Conservation (phyloP, 2,888 invertebrate species). For the Schizotus pectinicornis region DNA sequence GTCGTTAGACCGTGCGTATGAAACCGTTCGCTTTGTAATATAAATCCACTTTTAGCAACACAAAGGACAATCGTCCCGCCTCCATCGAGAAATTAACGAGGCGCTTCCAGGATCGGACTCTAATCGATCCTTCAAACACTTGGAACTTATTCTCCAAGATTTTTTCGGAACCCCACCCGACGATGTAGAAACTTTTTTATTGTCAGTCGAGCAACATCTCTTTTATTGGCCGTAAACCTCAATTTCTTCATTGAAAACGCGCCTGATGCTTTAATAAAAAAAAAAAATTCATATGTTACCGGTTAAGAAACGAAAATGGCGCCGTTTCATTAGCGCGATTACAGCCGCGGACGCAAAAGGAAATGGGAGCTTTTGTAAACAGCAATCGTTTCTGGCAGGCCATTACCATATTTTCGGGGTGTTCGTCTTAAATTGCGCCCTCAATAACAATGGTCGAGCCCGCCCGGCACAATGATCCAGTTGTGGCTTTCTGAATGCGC, state of each 20-base stretch:
- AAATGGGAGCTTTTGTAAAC: constrained; percentile 4
- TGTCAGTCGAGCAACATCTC: constrained; percentile 9
- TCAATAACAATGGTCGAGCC: constrained; percentile 3
- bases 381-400: constrained; percentile 5
- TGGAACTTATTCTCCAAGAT: no score
- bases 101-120: background rate
- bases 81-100: constrained; percentile 20
- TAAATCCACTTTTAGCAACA: constrained; percentile 20
- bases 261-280: no score
- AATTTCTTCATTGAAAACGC: constrained; percentile 6
- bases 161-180: background rate
- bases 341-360: constrained; percentile 3
- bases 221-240: constrained; percentile 17
- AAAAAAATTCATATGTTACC: no score
- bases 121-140: no score
- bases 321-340: constrained; percentile 9
- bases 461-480: constrained; percentile 5
- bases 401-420: constrained; percentile 9
- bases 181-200: constrained; percentile 15
- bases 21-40: constrained; percentile 19
- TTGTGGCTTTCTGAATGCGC: constrained; percentile 12
- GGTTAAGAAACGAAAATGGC: no score
- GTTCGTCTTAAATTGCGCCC: constrained; percentile 6
- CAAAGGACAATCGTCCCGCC: constrained; percentile 12
- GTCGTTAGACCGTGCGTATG: constrained; percentile 17